Conservation (phyloP, 2,113 vertebrate species). For the Nothobranchius furzeri region DNA sequence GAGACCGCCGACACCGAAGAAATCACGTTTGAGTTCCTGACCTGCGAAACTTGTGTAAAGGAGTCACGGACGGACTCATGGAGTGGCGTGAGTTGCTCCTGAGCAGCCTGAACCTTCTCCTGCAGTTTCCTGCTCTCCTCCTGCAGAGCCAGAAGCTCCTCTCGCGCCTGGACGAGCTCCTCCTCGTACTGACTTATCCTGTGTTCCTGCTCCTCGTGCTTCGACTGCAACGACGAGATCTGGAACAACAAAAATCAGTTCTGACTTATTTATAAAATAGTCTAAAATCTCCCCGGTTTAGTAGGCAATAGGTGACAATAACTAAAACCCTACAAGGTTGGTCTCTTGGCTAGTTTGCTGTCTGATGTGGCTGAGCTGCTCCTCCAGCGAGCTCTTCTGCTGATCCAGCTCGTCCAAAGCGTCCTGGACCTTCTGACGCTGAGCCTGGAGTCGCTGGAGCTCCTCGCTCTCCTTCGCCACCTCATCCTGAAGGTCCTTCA, state of each 20-base stretch:
- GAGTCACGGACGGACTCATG: conserved; percentile 90
- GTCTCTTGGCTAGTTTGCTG: conserved; percentile 91
- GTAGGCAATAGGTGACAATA: too few relatives aligned
- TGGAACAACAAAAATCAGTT: conserved; percentile 41
- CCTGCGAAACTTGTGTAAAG: conserved; percentile 89
- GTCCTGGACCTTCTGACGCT: conserved; percentile 92
- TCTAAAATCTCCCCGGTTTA: not conserved
- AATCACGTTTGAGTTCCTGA: conserved; percentile 43
- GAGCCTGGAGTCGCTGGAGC: conserved; percentile 87
- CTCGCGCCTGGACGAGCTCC: conserved; percentile 88
- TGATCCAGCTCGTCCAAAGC: conserved; percentile 90
- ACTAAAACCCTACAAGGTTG: conserved; percentile 80
- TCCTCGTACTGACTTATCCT: conserved; percentile 90
- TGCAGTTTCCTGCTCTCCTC: conserved; percentile 90
- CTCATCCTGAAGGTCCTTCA: conserved; percentile 93
- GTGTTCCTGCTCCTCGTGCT: conserved; percentile 91
- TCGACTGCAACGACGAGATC: conserved; percentile 89
- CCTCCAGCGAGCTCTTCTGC: conserved; percentile 90
- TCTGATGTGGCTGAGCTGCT: conserved; percentile 87
- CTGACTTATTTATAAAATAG: not conserved
- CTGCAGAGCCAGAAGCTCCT: conserved; percentile 90
- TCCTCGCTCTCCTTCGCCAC: conserved; percentile 88
- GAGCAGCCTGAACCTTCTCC: conserved; percentile 88
- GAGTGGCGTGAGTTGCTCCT: conserved; percentile 89
- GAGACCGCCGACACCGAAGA: too few relatives aligned